Conservation (phyloP, 2,888 invertebrate species). For the Cheilosia vulpina region DNA sequence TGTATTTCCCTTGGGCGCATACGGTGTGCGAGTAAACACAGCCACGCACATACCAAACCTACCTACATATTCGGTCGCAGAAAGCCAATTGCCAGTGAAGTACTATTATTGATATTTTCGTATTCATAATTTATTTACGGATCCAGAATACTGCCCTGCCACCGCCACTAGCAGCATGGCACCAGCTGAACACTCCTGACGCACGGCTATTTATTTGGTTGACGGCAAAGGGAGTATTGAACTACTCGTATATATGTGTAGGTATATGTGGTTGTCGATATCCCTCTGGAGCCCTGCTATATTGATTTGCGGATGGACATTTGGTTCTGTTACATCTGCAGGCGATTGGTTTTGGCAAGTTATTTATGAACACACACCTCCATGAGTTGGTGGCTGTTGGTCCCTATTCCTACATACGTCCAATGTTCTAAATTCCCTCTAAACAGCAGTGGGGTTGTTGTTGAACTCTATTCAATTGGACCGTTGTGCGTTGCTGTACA, state of each 20-base stretch:
- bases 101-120: slow-evolving; percentile 74
- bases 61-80: slow-evolving; percentile 5
- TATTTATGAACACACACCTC: slow-evolving; percentile 67
- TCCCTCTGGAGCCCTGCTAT: slow-evolving; percentile 44
- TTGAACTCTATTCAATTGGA: slow-evolving; percentile 36
- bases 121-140: slow-evolving; percentile 75
- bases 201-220: slow-evolving; percentile 63
- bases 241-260: neutral
- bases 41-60: slow-evolving; percentile 14
- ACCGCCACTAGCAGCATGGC: slow-evolving; percentile 14
- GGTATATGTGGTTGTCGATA: neutral
- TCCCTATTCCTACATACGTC: neutral
- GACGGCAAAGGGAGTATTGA: slow-evolving; percentile 15
- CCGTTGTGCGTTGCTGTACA: slow-evolving; percentile 16
- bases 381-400: neutral
- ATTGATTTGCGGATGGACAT: slow-evolving; percentile 69
- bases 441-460: neutral
- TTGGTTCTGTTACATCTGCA: slow-evolving; percentile 69
- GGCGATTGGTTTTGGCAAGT: slow-evolving; percentile 72
- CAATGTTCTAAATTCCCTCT: neutral
- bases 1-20: slow-evolving; percentile 52
- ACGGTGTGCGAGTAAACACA: slow-evolving; percentile 14
- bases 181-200: slow-evolving; percentile 66
- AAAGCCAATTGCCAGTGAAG: slow-evolving; percentile 70
- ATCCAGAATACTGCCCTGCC: slow-evolving; percentile 9